Base-by-base conservation (phyloP, 2,888 invertebrate species). In the Epinotia demarniana region DNA sequence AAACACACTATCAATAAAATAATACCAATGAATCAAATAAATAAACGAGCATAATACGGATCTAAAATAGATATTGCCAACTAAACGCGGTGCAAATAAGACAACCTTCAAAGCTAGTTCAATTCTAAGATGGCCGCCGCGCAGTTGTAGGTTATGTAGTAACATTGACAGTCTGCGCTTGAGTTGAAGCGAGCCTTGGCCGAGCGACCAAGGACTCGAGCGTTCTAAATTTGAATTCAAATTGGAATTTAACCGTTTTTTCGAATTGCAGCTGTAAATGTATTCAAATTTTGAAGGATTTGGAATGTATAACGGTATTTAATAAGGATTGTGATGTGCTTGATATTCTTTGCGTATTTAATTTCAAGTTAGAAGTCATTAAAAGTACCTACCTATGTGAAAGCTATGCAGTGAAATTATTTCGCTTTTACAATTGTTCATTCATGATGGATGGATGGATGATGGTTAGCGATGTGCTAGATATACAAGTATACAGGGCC, bases 171-270 rank as follows among this genome's bases (percentile, higher is more conserved):
- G 88, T 89, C 46, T 67, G 73, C 79, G 80, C 80, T 46, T 79
- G 87, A 87, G 90, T 88, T 84, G 86, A 85, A 86, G 84, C 85
- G 85, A 81, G 90, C 89, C 91, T 90, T 90, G 91, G 89, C 90
- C 87, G 86, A 85, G 86, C 72, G 85, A 88, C 87, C 89, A 88
- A 90, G 90, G 89, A 89, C 90, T 84, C 80, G 80, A 43, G 82
- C 79, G 80, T 79, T 81, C 77, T 77, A 68, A 63, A 71, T 73
- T 77, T 71, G 77, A 77, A 75, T 69, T 62, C 39, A 58, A 57
- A 60, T 63, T 43, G 57, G 49, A 60, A 76, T 58, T 63, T 33
- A 74, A 78, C 80, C 79, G 79, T 18, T 63, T 67, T 72, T 67
- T 49, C 16, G 57, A 61, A 73, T 74, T 71, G 73, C 69, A 77